These are phyloP conservation scores for Microcaecilia unicolor DNA, from an alignment of 2,797 vertebrate species.

Conservation along the genomic window DNA sequence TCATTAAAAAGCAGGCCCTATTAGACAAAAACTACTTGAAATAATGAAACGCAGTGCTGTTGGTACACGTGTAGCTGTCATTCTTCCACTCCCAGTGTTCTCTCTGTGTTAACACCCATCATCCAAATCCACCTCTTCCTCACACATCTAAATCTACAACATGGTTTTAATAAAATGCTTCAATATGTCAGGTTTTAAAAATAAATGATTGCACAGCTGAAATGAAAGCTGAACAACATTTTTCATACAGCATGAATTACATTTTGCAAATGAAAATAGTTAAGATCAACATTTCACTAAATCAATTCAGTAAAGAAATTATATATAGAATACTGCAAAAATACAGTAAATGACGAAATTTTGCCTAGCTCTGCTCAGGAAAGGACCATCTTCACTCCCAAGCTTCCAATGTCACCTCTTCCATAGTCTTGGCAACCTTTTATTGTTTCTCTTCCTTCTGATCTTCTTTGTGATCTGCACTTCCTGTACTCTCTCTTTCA, in stretches of 20 bases:
- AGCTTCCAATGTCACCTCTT: constrained; percentile 48
- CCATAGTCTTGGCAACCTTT: constrained; percentile 29
- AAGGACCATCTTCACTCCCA: constrained; percentile 43
- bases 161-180: constrained; percentile 24
- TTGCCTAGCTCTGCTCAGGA: constrained; percentile 61
- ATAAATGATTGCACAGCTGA: constrained; percentile 18
- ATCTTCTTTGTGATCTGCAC: constrained; percentile 80
- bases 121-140: too few relatives aligned
- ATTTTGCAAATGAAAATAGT: constrained; percentile 42
- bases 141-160: constrained; percentile 10
- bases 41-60: too few relatives aligned
- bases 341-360: constrained; percentile 80
- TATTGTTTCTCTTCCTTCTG: constrained; percentile 79
- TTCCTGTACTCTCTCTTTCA: constrained; percentile 75
- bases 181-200: constrained; percentile 21
- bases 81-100: too few relatives aligned
- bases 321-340: constrained; percentile 83
- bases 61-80: too few relatives aligned
- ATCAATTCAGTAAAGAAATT: constrained; percentile 56
- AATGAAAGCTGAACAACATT: constrained; percentile 17
- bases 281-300: constrained; percentile 47
- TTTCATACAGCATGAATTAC: constrained; percentile 28
- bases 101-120: too few relatives aligned
- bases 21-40: too few relatives aligned
- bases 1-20: not conserved